Conservation (phyloP, 2,113 vertebrate species). For the Brachyhypopomus occidentalis region DNA sequence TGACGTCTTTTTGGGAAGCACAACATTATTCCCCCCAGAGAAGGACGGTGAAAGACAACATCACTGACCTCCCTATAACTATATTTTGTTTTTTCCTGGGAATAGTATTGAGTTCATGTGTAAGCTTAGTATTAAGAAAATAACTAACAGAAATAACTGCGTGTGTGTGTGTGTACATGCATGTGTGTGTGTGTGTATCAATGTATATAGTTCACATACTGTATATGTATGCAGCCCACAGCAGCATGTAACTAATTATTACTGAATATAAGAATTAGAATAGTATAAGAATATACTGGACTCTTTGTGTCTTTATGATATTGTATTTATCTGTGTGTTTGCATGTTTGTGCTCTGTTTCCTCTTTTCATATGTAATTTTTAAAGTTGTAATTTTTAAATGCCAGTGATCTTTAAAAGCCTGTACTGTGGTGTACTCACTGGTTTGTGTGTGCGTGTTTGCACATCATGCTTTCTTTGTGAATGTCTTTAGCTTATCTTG, state of each 20-base stretch:
- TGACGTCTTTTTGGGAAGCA: not conserved
- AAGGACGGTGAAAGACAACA: not conserved
- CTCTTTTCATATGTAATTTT: no score
- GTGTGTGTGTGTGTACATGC: not conserved
- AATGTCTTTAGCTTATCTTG: not conserved
- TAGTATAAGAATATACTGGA: no score
- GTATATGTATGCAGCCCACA: slow-evolving; percentile 55
- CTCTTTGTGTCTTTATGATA: no score
- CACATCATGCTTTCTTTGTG: not conserved
- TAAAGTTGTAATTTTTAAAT: slow-evolving; percentile 28
- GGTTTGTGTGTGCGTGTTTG: slow-evolving; percentile 14
- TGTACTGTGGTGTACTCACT: not conserved
- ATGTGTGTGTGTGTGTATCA: not conserved
- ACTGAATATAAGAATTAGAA: no score
- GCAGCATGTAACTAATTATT: no score
- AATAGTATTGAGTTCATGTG: not conserved
- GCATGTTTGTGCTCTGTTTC: no score
- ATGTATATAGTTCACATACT: slow-evolving; percentile 19
- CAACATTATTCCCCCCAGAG: not conserved
- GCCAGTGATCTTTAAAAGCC: no score
- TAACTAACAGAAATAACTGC: not conserved
- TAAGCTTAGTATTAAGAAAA: slow-evolving; percentile 4
- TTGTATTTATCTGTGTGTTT: no score
- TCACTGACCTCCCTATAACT: not conserved
- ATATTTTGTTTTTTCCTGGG: not conserved